phyloP scores from a whole-genome alignment of 2,113 vertebrate species.

The Eurypyga helias region DNA sequence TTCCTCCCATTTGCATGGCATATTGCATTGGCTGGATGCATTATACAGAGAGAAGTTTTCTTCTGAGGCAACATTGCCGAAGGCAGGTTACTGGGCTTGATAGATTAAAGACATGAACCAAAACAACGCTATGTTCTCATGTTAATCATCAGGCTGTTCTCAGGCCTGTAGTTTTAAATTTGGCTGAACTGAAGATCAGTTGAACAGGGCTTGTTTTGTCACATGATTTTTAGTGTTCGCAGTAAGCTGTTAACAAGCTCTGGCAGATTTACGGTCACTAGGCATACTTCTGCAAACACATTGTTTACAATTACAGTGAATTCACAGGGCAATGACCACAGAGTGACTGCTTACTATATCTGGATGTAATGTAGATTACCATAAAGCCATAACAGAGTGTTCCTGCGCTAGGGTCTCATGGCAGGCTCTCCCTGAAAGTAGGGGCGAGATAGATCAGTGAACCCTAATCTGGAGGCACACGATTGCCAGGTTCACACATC shows the following conservation, averaged over 20 bases:
- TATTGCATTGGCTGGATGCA: background rate
- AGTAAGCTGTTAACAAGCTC: constrained; percentile 67
- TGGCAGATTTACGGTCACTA: constrained; percentile 68
- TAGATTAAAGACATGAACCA: constrained; percentile 68
- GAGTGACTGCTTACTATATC: constrained; percentile 24
- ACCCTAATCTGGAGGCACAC: background rate
- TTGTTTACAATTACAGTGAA: constrained; percentile 52
- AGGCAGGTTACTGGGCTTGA: constrained; percentile 70
- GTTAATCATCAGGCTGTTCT: constrained; percentile 69
- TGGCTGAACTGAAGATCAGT: constrained; percentile 30
- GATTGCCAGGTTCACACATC: background rate
- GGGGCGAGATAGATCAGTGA: background rate
- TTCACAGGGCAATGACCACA: constrained; percentile 45
- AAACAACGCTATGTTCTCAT: constrained; percentile 49
- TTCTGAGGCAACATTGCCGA: constrained; percentile 62
- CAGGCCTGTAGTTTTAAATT: constrained; percentile 62
- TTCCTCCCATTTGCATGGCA: background rate
- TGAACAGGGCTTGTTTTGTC: constrained; percentile 59
- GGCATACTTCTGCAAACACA: constrained; percentile 62
- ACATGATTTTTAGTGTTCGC: constrained; percentile 52
- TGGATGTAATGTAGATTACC: background rate
- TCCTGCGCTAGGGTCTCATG: background rate
- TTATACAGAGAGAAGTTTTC: constrained; percentile 32
- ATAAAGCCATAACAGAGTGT: background rate
- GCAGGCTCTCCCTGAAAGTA: background rate